Base-by-base conservation (phyloP, 1,140 invertebrate species). In the Calycopis cecrops region DNA sequence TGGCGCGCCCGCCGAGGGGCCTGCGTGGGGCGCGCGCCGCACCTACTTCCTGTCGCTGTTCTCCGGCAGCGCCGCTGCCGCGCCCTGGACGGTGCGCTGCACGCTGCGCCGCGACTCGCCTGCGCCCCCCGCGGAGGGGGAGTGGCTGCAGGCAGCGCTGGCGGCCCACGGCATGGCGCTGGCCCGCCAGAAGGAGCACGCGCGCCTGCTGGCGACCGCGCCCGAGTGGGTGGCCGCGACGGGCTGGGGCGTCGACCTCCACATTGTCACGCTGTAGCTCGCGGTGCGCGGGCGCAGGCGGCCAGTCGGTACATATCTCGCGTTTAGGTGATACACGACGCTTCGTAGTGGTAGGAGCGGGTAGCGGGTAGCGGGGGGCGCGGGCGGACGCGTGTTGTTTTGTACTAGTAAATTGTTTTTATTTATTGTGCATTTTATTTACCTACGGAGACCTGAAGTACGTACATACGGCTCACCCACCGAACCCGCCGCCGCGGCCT, bases 171-270 rank as follows among this genome's bases (percentile, higher is more conserved):
- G 57, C 37, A 54, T 69, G 63, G 52, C 52, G 70, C 60, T 11
- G 59, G 57, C 48, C 35, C 33, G 57, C 50, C 57, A 52, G 40
- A 35, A 48, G 51, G 55, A 12, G 9, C 70, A 64, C 59, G 57
- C 12, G 53, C 47, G 14, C 9, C 55, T 69, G 55, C 67, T 70
- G 57, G 42, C 21, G 18, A 28, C 47, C 4, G 55, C 70, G 55
- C 76, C 73, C 17, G 48, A 52, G 12, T 60, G 61, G 55, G 54
- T 54, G 18, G 70, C 70, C 40, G 54, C 65, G 65, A 73, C 71
- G 34, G 79, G 79, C 64, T 82, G 79, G 79, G 66, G 57, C 55
- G 76, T 78, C 8, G 63, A 79, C 68, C 64, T 78, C 59, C 76
- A 79, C 53, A 58, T 79, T 1, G 40, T 44, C 2, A 44, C 40